Base-by-base conservation (phyloP, 2,888 invertebrate genomes). In the Caenorhabditis doughertyi region DNA sequence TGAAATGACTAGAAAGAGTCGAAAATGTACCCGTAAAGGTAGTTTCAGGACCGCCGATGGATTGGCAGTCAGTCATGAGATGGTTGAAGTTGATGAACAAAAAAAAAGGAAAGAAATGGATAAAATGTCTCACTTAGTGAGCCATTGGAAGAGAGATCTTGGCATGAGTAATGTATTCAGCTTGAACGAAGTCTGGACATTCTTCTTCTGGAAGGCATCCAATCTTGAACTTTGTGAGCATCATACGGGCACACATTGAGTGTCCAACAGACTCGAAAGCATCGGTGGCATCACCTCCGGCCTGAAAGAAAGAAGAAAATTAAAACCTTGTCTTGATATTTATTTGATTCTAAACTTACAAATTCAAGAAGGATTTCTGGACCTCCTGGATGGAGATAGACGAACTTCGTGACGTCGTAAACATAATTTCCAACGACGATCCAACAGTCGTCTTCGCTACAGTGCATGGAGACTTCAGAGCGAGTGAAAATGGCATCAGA, bases 181-280 rank as follows among this genome's bases (percentile, higher is more conserved):
- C 39, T 29, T 51, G 65, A 35, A 74, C 51, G 29, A 74, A 79
- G 35, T 64, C 64, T 44, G 70, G 73, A 32, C 73, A 81, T 47
- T 87, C 84, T 9, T 81, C 77, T n/a, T 76, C 72, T 44, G 81
- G 81, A 13, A 87, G 77, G 3, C 49, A 29, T 47, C 87, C 87
- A 39, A 87, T 81, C 55, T 81, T 77, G 74, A 83, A 83, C 55
- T 87, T 79, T 51, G 84, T 80, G 53, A 81, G 72, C 81, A 83
- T 84, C 47, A 84, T 79, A 35, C 88, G 81, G 27, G 89, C 89
- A 39, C 80, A 72, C 79, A 85, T 81, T 16, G 86, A 84, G 77
- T 89, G 89, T n/a, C 89, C 89, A 21, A 88, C 88, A 7, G 83
- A 83, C 81, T 89, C 89, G 81, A 89, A 89, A 39, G 87, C 87